These are phyloP conservation scores for Eupithecia vulgata DNA, from an alignment of 2,888 invertebrate genomes.

Conservation along the genomic window DNA sequence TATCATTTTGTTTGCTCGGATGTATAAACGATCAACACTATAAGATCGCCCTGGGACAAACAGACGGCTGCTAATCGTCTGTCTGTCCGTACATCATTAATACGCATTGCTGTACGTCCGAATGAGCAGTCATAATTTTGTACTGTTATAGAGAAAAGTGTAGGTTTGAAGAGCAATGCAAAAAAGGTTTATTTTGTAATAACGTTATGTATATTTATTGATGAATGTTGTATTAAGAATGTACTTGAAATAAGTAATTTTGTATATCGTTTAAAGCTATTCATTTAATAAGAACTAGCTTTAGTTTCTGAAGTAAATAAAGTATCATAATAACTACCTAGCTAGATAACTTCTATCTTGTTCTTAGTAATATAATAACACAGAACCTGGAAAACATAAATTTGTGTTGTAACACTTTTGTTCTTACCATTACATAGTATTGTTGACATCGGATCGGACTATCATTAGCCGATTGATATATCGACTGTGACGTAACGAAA, in stretches of 20 bases:
- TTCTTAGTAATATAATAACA: neutral
- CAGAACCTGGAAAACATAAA: neutral
- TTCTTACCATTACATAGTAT: slow-evolving; percentile 50
- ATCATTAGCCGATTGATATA: slow-evolving; percentile 76
- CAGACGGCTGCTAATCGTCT: slow-evolving; percentile 76
- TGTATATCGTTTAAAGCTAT: too few relatives aligned
- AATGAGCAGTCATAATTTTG: slow-evolving; percentile 61
- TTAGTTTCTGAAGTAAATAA: too few relatives aligned
- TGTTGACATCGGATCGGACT: slow-evolving; percentile 61
- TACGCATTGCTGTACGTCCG: slow-evolving; percentile 74
- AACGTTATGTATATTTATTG: too few relatives aligned
- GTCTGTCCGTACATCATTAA: slow-evolving; percentile 72
- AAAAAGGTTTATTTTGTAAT: too few relatives aligned
- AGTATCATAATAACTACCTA: too few relatives aligned
- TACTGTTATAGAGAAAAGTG: slow-evolving; percentile 46
- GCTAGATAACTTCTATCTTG: too few relatives aligned
- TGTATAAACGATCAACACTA: slow-evolving; percentile 24
- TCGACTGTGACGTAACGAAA: slow-evolving; percentile 58
- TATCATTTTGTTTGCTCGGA: neutral
- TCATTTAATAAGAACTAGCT: too few relatives aligned
- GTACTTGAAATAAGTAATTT: too few relatives aligned
- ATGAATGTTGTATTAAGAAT: too few relatives aligned
- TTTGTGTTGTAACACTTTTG: slow-evolving; percentile 33
- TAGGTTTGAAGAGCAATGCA: neutral
- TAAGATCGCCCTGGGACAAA: slow-evolving; percentile 46